Percentiles rank a stretch among this genome's conserved stretches.
Conservation (phyloP, 2,797 vertebrate species). For the Amazonetta brasiliensis region DNA sequence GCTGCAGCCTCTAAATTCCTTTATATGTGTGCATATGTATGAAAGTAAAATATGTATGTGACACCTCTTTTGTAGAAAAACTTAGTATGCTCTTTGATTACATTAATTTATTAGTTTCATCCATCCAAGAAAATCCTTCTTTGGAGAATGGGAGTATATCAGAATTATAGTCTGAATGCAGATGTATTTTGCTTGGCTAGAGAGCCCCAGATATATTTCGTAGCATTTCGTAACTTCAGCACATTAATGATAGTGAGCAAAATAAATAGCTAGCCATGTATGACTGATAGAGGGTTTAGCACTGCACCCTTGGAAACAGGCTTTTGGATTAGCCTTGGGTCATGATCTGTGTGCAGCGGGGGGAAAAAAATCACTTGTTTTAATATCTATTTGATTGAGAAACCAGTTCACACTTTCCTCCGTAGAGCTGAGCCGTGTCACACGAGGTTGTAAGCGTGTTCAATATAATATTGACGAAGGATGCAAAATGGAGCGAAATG, state of each 20-base stretch:
- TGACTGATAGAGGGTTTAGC: conserved; percentile 68
- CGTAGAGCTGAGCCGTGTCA: conserved; percentile 51
- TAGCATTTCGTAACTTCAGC: conserved; percentile 57
- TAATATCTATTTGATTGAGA: conserved; percentile 73
- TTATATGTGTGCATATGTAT: neutral
- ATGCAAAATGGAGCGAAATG: conserved; percentile 73
- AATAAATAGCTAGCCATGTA: conserved; percentile 72
- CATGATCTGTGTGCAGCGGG: conserved; percentile 23
- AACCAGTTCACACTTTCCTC: conserved; percentile 26
- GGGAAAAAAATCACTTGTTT: conserved; percentile 7
- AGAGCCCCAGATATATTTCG: conserved; percentile 40
- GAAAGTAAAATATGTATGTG: neutral
- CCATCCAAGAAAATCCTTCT: conserved; percentile 36
- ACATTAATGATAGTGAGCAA: conserved; percentile 63
- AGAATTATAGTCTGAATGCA: conserved; percentile 41
- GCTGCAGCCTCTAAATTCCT: neutral
- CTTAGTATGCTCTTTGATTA: conserved; percentile 8
- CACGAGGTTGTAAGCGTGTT: conserved; percentile 61
- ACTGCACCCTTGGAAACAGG: conserved; percentile 45
- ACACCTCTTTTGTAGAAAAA: conserved; percentile 11
- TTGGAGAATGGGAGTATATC: neutral
- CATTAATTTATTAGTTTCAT: conserved; percentile 56
- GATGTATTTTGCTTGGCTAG: conserved; percentile 55
- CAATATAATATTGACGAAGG: conserved; percentile 61
- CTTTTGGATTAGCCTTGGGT: conserved; percentile 71